These are phyloP conservation scores for Strix aluco DNA, from an alignment of 2,113 vertebrate species.

Conservation along the genomic window DNA sequence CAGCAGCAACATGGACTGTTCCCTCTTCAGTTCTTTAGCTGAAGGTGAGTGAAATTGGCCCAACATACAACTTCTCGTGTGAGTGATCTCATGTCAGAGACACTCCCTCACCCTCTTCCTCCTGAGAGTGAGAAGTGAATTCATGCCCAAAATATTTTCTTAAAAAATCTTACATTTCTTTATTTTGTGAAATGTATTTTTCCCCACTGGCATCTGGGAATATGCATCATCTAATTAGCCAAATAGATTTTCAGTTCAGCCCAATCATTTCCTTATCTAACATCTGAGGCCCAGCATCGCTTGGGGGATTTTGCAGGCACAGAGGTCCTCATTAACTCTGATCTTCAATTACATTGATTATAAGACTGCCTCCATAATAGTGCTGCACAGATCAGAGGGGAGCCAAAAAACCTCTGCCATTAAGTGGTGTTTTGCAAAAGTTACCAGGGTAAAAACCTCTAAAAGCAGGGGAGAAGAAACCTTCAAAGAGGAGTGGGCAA, in stretches of 20 bases:
- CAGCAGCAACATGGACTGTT: neutral
- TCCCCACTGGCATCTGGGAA: constrained; percentile 69
- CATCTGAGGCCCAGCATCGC: constrained; percentile 70
- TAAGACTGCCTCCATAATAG: constrained; percentile 72
- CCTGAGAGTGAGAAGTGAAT: constrained; percentile 18
- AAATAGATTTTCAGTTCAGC: constrained; percentile 83
- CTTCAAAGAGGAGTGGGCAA: neutral
- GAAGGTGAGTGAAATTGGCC: neutral
- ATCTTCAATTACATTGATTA: constrained; percentile 84
- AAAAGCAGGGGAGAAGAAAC: constrained; percentile 8
- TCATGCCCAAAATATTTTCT: constrained; percentile 61
- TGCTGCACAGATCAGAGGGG: constrained; percentile 65
- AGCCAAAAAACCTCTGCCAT: constrained; percentile 50
- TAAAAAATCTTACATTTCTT: constrained; percentile 68
- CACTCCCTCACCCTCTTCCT: neutral
- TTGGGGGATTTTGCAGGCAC: constrained; percentile 65
- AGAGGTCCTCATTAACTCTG: constrained; percentile 83
- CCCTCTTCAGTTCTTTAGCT: neutral
- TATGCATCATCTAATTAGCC: constrained; percentile 82
- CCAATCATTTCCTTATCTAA: constrained; percentile 82
- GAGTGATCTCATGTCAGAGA: neutral
- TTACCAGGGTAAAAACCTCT: constrained; percentile 27
- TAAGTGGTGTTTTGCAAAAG: constrained; percentile 44
- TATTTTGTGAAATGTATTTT: constrained; percentile 66
- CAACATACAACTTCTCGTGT: neutral